Evolutionary conservation across 1,140 invertebrate species (phyloP).

Genomic region (Panagrolaimus sp.): DNA sequence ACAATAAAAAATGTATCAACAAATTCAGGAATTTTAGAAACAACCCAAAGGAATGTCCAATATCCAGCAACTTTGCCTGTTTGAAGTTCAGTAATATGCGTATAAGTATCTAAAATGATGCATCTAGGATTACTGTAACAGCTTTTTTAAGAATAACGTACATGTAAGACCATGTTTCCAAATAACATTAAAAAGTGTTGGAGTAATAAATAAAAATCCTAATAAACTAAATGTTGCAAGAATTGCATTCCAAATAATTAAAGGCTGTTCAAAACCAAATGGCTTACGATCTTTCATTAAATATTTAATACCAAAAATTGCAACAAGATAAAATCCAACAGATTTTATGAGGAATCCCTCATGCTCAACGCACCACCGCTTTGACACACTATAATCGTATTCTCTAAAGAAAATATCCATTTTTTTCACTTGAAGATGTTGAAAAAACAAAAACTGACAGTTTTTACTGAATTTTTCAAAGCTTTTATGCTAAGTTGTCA

Average conservation of each 20-base stretch:
- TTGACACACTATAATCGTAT: constrained; percentile 35
- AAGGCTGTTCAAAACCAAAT: constrained; percentile 25
- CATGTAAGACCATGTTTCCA: constrained; percentile 21
- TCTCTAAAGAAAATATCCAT: constrained; percentile 35
- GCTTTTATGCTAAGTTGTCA: no score
- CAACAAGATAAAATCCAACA: constrained; percentile 76
- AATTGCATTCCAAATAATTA: constrained; percentile 27
- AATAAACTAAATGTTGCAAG: constrained; percentile 37
- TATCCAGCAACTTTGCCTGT: constrained; percentile 40
- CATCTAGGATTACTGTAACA: background rate
- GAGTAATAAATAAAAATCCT: constrained; percentile 40
- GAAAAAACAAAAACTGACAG: no score
- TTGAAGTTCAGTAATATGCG: constrained; percentile 37
- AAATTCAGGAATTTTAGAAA: constrained; percentile 43
- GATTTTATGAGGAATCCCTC: constrained; percentile 41
- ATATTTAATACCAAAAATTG: constrained; percentile 43
- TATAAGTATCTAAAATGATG: constrained; percentile 41
- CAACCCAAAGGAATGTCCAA: constrained; percentile 46
- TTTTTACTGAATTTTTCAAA: no score
- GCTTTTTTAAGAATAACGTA: background rate
- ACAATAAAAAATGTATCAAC: constrained; percentile 62
- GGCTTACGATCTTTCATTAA: constrained; percentile 33
- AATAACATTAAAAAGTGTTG: constrained; percentile 36
- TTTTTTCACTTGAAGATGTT: no score
- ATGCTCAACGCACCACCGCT: constrained; percentile 36